Evolutionary conservation across 2,888 invertebrate species (phyloP).

Genomic region (Drosophila paranaensis): DNA sequence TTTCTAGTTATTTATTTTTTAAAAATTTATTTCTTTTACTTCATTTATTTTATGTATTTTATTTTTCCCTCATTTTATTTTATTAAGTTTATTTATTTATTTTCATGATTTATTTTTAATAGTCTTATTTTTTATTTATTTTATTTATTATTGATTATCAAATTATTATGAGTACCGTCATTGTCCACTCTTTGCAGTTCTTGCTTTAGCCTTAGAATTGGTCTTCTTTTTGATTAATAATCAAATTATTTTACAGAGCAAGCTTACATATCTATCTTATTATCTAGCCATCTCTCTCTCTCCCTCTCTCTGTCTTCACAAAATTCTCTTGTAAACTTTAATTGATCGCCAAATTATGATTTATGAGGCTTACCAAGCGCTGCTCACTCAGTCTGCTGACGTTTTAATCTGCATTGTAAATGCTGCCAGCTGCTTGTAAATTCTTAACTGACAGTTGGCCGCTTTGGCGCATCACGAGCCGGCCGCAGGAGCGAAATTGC

Average conservation of each 20-base stretch:
- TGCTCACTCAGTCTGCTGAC: not conserved
- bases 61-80: too few relatives aligned
- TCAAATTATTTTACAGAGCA: not conserved
- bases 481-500: conserved; percentile 16
- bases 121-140: not conserved
- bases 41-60: too few relatives aligned
- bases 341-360: conserved; percentile 6
- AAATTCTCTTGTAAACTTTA: conserved; percentile 6
- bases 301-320: not conserved
- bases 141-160: too few relatives aligned
- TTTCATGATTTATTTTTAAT: too few relatives aligned
- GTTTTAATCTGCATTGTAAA: conserved; percentile 26
- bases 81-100: too few relatives aligned
- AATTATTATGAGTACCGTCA: not conserved
- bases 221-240: not conserved
- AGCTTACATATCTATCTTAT: not conserved
- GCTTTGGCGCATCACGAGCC: conserved; percentile 21
- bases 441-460: conserved; percentile 12
- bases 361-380: not conserved
- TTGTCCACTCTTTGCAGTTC: not conserved
- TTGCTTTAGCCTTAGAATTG: not conserved
- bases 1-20: too few relatives aligned
- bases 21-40: too few relatives aligned
- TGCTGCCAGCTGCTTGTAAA: conserved; percentile 2
- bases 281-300: not conserved